phyloP scores from a whole-genome alignment of 2,888 invertebrate species.

The Diarsia rubi region DNA sequence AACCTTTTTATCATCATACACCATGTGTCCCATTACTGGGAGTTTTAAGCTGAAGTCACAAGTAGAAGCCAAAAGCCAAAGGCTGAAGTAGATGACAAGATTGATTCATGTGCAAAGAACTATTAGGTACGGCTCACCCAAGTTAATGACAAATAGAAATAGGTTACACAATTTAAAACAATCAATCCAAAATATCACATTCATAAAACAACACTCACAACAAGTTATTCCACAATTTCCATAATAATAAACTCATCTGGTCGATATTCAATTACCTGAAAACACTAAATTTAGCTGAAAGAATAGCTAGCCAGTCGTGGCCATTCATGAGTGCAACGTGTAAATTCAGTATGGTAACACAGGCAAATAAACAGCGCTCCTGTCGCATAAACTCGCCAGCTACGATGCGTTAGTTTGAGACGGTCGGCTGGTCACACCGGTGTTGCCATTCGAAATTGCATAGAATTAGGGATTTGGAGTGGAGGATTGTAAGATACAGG shows the following conservation, averaged over 20 bases:
- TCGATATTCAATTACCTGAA: constrained; percentile 49
- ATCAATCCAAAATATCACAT: background rate
- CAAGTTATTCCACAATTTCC: constrained; percentile 30
- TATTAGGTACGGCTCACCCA: too few relatives aligned
- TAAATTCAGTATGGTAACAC: constrained; percentile 57
- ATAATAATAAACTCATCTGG: constrained; percentile 43
- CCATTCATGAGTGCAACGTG: constrained; percentile 57
- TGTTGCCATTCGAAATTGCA: constrained; percentile 62
- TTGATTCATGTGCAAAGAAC: too few relatives aligned
- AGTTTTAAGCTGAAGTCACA: too few relatives aligned
- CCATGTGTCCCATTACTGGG: too few relatives aligned
- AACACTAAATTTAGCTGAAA: constrained; percentile 55
- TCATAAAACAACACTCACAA: constrained; percentile 2
- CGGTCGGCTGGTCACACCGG: constrained; percentile 56
- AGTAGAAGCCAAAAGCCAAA: too few relatives aligned
- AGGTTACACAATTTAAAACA: background rate
- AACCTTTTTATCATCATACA: too few relatives aligned
- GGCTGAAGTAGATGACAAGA: too few relatives aligned
- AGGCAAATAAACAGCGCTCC: constrained; percentile 62
- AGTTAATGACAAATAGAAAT: too few relatives aligned
- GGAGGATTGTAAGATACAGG: constrained; percentile 48
- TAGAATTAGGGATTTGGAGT: constrained; percentile 57
- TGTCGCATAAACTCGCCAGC: constrained; percentile 66
- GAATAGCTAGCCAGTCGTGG: constrained; percentile 39
- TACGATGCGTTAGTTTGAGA: constrained; percentile 68